A percentile compares a stretch with the other conserved stretches of the same genome.
phyloP scores from a whole-genome alignment of 2,888 invertebrate species.

The Drosophila ustulata region DNA sequence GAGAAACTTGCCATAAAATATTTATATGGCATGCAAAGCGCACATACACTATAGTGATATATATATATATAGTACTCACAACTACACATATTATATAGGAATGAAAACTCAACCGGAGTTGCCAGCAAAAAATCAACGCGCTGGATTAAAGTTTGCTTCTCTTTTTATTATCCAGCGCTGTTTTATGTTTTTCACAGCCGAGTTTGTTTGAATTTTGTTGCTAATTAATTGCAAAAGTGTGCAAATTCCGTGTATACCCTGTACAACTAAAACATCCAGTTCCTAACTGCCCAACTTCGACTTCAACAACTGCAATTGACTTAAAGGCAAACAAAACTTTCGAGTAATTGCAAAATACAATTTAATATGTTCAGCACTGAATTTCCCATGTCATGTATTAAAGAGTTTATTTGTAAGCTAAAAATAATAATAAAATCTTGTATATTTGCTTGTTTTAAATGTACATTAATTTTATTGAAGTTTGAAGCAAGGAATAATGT shows the following conservation, averaged over 20 bases:
- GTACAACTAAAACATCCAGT: neutral
- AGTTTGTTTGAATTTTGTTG: slow-evolving; percentile 77
- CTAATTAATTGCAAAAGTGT: slow-evolving; percentile 76
- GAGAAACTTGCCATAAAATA: slow-evolving; percentile 76
- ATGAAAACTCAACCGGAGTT: slow-evolving; percentile 56
- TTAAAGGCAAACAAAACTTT: neutral
- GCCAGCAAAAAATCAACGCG: slow-evolving; percentile 64
- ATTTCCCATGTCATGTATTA: too few relatives aligned
- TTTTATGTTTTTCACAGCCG: slow-evolving; percentile 29
- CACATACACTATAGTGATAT: slow-evolving; percentile 9
- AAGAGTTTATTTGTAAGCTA: too few relatives aligned
- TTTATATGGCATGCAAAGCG: slow-evolving; percentile 63
- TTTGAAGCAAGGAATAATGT: too few relatives aligned
- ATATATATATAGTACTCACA: slow-evolving; percentile 6
- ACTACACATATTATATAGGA: slow-evolving; percentile 20
- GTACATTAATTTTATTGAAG: too few relatives aligned
- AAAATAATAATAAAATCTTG: too few relatives aligned
- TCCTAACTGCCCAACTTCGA: neutral
- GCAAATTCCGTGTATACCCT: slow-evolving; percentile 28
- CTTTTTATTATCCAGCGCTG: neutral
- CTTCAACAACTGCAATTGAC: neutral
- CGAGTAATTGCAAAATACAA: neutral
- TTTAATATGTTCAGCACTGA: neutral
- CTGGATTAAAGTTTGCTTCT: slow-evolving; percentile 53
- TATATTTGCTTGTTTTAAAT: too few relatives aligned